phyloP scores from a whole-genome alignment of 2,888 invertebrate genomes.

The Oligia fasciuncula region DNA sequence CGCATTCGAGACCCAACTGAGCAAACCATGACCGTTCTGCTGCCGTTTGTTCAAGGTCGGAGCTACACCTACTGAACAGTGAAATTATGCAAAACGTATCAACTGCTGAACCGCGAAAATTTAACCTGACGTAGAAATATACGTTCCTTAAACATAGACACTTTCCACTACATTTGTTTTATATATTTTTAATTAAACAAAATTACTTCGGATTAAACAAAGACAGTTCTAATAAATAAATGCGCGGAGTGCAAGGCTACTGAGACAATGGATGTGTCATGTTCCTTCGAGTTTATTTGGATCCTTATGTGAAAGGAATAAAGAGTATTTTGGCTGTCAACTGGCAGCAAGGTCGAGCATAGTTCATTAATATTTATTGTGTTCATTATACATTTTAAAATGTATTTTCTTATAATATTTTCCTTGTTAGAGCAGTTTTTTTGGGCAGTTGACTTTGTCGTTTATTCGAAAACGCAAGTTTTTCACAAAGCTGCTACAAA shows the following conservation, averaged over 20 bases:
- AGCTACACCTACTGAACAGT: conserved; percentile 70
- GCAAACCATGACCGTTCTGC: conserved; percentile 73
- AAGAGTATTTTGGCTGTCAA: conserved; percentile 31
- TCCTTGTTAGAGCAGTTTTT: neutral
- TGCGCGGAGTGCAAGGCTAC: conserved; percentile 58
- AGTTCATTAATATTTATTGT: conserved; percentile 21
- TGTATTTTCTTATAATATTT: conserved; percentile 1
- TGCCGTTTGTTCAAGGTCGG: conserved; percentile 68
- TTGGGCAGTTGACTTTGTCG: neutral
- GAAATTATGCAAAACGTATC: conserved; percentile 78
- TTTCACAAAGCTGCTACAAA: neutral
- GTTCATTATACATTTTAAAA: conserved; percentile 7
- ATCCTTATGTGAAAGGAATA: conserved; percentile 46
- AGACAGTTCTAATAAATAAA: conserved; percentile 31
- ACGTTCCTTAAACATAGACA: neutral
- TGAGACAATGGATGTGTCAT: conserved; percentile 61
- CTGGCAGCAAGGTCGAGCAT: conserved; percentile 46
- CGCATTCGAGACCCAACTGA: conserved; percentile 78
- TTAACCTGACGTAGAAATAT: conserved; percentile 55
- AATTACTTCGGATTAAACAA: conserved; percentile 11
- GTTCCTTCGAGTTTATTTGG: conserved; percentile 33
- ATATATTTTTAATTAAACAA: neutral
- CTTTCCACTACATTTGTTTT: neutral
- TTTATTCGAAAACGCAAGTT: neutral
- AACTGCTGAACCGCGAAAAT: conserved; percentile 74